Conservation (phyloP, 2,888 invertebrate species). For the Pecten maximus region DNA sequence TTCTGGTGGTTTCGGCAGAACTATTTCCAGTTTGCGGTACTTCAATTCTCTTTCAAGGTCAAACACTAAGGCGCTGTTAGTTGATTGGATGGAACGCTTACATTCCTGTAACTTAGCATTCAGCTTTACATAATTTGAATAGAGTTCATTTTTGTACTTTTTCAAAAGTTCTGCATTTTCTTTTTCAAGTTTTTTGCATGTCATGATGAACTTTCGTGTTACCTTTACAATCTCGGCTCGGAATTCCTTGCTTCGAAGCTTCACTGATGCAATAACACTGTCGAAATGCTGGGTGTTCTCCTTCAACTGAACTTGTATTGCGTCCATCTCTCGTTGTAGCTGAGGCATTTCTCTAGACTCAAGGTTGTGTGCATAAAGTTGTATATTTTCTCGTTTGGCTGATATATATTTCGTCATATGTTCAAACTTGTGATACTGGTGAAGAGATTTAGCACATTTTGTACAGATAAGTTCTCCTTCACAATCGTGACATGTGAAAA, state of each 20-base stretch:
- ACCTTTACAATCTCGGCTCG: not conserved
- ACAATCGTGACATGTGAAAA: slow-evolving; percentile 26
- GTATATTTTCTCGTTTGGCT: not conserved
- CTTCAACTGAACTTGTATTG: not conserved
- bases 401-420: not conserved
- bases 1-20: not conserved
- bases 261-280: slow-evolving; percentile 22
- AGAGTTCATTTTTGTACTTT: slow-evolving; percentile 23
- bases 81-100: not conserved
- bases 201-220: not conserved
- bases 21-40: not conserved
- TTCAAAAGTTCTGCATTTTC: slow-evolving; percentile 23
- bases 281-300: not conserved
- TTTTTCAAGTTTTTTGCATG: slow-evolving; percentile 8
- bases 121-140: slow-evolving; percentile 11
- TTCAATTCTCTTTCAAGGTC: not conserved
- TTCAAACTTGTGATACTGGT: not conserved
- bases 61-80: not conserved
- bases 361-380: not conserved
- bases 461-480: slow-evolving; percentile 13
- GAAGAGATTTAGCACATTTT: slow-evolving; percentile 6
- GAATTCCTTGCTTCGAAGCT: slow-evolving; percentile 23
- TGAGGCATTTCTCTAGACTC: slow-evolving; percentile 15
- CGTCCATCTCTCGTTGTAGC: not conserved
- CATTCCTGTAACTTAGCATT: not conserved